Base-by-base conservation (phyloP, 2,888 invertebrate genomes). In the Eremobia ochroleuca region DNA sequence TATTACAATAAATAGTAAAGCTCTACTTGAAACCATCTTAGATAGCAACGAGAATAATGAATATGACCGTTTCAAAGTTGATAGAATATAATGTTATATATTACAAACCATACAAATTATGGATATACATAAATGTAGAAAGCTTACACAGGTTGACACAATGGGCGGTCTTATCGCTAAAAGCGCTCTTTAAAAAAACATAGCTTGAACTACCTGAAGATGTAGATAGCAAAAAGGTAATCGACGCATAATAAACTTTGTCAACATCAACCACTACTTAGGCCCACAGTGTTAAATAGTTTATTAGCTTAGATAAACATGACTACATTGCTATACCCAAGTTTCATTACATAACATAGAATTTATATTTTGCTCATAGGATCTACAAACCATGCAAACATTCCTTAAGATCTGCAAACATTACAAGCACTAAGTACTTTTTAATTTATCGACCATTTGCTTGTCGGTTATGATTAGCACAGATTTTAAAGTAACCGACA, bases 261-360 rank as follows among this genome's bases (percentile, higher is more conserved):
- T 58, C 28, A 61, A 65, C 46, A 72, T 31, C n/a, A 67, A 58
- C 40, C 37, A 46, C 18, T 37, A 2, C 25, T 37, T 28, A 13
- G 21, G 2, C 25, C 31, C 6, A 28, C 62, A 59, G 21, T 11
- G 0, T 40, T 40, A 58, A 76, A 82, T 72, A 0, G 43, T 64
- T 65, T 68, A 71, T 46, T 76, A 61, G 68, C 69, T 77, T 55
- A 67, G 40, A 61, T 73, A 73, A 73, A 73, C 52, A 70, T 62
- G n/a, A 6, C 25, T 46, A 28, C 18, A 40, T 72, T 82, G 46
- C 59, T 71, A 68, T 73, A 73, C 31, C n/a, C 6, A 61, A 13
- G 58, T 64, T 65, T 52, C 15, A 40, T 74, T 73, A 64, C 49
- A 49, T 61, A 79, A 73, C 21, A 66, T 15, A 49, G 6, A 55